phyloP scores from a whole-genome alignment of 2,113 vertebrate species.

The Lepus europaeus region DNA sequence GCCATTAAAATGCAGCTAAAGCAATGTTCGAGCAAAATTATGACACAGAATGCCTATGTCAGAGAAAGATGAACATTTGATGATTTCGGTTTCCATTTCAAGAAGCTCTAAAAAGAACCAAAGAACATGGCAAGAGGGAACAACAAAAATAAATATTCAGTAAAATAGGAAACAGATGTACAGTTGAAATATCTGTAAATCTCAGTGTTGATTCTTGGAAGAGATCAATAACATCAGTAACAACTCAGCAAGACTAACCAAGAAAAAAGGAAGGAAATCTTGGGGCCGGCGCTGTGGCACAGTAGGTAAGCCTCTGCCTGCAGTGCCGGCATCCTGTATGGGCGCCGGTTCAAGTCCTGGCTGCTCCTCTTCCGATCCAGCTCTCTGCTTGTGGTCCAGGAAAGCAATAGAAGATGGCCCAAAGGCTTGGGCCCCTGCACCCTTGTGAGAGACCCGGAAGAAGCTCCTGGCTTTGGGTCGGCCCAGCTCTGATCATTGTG shows the following conservation, averaged over 20 bases:
- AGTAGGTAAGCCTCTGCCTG: no score
- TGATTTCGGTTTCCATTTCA: background rate
- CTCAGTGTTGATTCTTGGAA: background rate
- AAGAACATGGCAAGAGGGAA: background rate
- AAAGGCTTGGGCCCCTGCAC: no score
- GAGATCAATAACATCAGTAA: background rate
- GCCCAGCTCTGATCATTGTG: no score
- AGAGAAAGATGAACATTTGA: background rate
- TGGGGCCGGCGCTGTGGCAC: no score
- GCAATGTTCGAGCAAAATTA: background rate
- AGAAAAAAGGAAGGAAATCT: slow-evolving; percentile 1
- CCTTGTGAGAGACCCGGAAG: no score
- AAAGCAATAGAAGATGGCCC: no score
- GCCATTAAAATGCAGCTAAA: background rate
- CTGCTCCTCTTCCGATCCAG: no score
- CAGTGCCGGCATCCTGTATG: no score
- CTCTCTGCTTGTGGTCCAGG: no score
- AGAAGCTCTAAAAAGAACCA: background rate
- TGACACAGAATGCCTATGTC: background rate
- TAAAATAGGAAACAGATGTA: slow-evolving; percentile 13
- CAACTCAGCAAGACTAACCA: background rate
- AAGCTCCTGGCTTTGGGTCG: no score
- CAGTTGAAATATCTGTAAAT: background rate
- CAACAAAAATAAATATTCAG: background rate
- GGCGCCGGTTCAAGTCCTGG: no score